phyloP scores from a whole-genome alignment of 2,113 vertebrate genomes.

The Ceyx margarethae region DNA sequence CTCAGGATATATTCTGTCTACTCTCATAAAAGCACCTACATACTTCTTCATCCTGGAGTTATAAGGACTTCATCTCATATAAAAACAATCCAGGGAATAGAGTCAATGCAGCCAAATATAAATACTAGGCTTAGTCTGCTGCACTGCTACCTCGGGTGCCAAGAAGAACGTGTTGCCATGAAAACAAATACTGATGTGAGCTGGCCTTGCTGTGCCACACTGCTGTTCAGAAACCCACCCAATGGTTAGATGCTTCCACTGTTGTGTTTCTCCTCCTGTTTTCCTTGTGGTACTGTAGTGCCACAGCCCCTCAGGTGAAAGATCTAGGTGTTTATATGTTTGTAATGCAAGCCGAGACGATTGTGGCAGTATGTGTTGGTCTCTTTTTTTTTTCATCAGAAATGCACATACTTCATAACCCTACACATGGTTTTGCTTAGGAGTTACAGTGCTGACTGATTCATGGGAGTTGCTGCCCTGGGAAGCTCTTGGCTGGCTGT shows the following conservation, averaged over 20 bases:
- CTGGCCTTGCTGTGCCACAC: background rate
- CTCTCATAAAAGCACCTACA: background rate
- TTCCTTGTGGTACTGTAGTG: background rate
- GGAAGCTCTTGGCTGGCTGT: background rate
- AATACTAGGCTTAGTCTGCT: background rate
- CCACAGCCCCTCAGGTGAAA: background rate
- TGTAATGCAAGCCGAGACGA: background rate
- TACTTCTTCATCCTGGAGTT: background rate
- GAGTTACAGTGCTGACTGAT: background rate
- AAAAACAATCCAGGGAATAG: background rate
- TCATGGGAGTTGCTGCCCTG: background rate
- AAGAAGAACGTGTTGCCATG: background rate
- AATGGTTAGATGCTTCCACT: background rate
- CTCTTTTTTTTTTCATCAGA: background rate
- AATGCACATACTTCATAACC: background rate
- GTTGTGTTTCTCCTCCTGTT: background rate
- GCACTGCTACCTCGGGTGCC: background rate
- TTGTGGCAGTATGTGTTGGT: background rate
- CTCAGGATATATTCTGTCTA: background rate
- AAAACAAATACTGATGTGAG: background rate
- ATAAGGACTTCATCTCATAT: background rate
- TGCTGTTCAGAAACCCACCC: background rate
- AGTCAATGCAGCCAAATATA: background rate
- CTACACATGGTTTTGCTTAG: background rate
- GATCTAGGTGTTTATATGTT: background rate